Base-by-base conservation (phyloP, 2,797 vertebrate species). In the Sebastes reedi region DNA sequence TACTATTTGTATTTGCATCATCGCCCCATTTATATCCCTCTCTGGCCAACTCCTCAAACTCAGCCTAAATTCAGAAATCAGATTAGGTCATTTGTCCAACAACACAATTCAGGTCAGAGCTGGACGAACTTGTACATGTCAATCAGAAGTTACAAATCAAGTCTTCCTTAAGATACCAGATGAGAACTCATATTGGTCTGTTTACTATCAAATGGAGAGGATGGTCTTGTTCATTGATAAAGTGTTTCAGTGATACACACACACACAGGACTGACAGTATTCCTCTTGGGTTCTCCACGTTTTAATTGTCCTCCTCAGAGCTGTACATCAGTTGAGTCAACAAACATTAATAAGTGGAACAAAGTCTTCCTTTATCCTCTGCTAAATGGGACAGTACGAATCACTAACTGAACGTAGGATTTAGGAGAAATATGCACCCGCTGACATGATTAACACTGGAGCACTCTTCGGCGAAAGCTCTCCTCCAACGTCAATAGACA, bases 11-110 rank as follows among this genome's bases (percentile, higher is more conserved):
- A 72, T 91, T 88, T 86, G 82, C 74, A 52, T 82, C 82, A 70
- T 67, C 7, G 50, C 67, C 42, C 42, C 42, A 50, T 50, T 50
- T 50, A 50, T 50, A 50, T 18, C 42, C 75, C 60, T 75, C 67
- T 70, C 68, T 62, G 76, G 58, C 64, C 77, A 81, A 65, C 56
- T 81, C 69, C 65, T 79, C 9, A 70, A 39, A 73, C 27, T 59
- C 77, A 87, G 67, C 76, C 87, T 90, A 81, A 79, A 90, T 91
- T 75, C 60, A 87, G 79, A 83, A 88, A 66, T 67, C 83, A 67
- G 85, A 89, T 83, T 81, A 89, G 88, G 86, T 84, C 81, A 60
- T 75, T 75, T 65, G 25, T 67, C 55, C 60, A 54, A 32, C 72
- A 55, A 12, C 65, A 20, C 11, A 60, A 59, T 85, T 65, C 52